phyloP scores from a whole-genome alignment of 64 coral and sea anemone species.

The Dendrophyllia cribrosa region DNA sequence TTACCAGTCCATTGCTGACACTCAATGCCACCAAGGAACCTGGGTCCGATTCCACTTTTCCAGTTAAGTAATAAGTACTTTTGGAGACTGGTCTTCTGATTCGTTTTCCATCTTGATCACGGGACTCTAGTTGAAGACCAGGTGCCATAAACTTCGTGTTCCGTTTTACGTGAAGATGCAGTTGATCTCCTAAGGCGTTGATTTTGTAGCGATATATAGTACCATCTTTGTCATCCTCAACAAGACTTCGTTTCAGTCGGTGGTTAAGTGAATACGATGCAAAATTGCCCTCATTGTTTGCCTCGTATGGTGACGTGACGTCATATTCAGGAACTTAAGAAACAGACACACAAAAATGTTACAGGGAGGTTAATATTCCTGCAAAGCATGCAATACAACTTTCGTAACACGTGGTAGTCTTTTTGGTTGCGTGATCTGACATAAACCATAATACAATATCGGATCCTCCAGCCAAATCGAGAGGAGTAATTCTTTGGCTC shows the following conservation, averaged over 20 bases:
- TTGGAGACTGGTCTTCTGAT: neutral
- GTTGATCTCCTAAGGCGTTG: conserved; percentile 1
- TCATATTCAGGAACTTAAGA: conserved; percentile 63
- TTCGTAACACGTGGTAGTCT: too few relatives aligned
- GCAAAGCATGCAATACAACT: too few relatives aligned
- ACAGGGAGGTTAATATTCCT: too few relatives aligned
- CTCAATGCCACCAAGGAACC: conserved; percentile 54
- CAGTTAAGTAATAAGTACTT: conserved; percentile 2
- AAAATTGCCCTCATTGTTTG: neutral
- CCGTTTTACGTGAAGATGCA: conserved; percentile 31
- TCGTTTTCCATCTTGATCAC: conserved; percentile 35
- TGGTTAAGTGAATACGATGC: neutral
- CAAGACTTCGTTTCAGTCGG: neutral
- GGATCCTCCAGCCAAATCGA: too few relatives aligned
- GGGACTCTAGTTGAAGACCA: neutral
- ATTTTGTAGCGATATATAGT: neutral
- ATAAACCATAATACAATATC: too few relatives aligned
- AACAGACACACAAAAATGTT: neutral
- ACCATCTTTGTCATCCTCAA: neutral
- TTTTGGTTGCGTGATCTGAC: too few relatives aligned
- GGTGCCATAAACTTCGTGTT: conserved; percentile 39
- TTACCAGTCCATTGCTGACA: conserved; percentile 52
- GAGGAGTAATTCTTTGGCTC: too few relatives aligned
- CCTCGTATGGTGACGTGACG: conserved; percentile 18
- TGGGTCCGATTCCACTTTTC: conserved; percentile 37